Base-by-base conservation (phyloP, 2,888 invertebrate species). In the Cheilosia vernalis region DNA sequence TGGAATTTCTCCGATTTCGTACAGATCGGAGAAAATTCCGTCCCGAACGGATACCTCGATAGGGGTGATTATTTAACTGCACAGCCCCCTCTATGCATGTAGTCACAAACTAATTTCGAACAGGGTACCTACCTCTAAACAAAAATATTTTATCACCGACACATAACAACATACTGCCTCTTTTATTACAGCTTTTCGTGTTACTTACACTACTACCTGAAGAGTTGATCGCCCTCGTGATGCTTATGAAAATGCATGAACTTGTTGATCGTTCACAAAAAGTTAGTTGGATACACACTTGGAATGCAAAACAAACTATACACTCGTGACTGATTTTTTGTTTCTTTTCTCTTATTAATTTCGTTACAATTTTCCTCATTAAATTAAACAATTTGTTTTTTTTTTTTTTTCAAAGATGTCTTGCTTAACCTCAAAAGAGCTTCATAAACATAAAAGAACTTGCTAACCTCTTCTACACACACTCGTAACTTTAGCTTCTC, bases 161-260 rank as follows among this genome's bases (percentile, higher is more conserved):
- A 70, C 55, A 78, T 78, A 78, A 78, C 77, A 78, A 69, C 77
- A 78, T 63, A 69, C 55, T 63, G 77, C 77, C 69, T 77, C 77
- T 78, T 63, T 78, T 69, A 78, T 78, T 78, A 21, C 77, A 78
- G 77, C 77, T 70, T 78, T 63, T 78, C 61, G 61, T 63, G 77
- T 78, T 56, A 78, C 77, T 70, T 78, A 78, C 77, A 70, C 69
- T 69, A 61, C 77, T 69, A 61, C 77, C 77, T 78, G 77, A 78
- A 78, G 51, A 51, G 77, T 63, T 78, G 69, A 70, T 56, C 77
- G 77, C 69, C 77, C 69, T 69, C 77, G 55, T 61, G 77, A 78
- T 69, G 77, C 69, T 58, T 56, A 66, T 61, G 63, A 56, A 74
- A 74, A 58, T 66, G 64, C 56, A 74, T 66, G 74, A 74, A 66